Evolutionary conservation across 2,113 vertebrate species (phyloP).

Genomic region (Tragulus kanchil): DNA sequence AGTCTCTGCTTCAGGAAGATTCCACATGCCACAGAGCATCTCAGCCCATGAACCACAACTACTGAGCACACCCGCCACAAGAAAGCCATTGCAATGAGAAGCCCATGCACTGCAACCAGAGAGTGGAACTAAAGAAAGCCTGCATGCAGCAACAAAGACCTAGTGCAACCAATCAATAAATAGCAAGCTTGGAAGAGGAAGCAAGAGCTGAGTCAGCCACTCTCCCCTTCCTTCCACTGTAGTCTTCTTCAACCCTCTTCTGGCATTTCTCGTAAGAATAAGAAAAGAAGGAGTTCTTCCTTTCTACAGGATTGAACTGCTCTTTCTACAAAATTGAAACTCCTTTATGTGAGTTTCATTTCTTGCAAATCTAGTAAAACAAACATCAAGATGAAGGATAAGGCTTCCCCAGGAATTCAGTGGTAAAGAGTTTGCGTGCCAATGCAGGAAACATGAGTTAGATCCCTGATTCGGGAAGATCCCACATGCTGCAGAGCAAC

Average conservation of each 20-base stretch:
- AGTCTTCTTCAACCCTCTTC: neutral
- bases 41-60: neutral
- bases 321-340: neutral
- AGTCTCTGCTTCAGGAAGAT: neutral
- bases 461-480: too few relatives aligned
- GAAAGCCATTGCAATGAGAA: neutral
- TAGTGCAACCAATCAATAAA: neutral
- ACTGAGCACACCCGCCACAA: neutral
- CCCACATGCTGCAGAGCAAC: too few relatives aligned
- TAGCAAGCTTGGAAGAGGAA: neutral
- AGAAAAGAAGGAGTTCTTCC: neutral
- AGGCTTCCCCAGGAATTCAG: neutral
- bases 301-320: neutral
- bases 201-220: neutral
- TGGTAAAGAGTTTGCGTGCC: too few relatives aligned
- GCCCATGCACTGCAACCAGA: neutral
- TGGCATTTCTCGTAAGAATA: neutral
- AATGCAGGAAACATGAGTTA: too few relatives aligned
- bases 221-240: too few relatives aligned
- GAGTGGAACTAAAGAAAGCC: neutral
- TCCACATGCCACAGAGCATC: neutral
- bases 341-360: neutral
- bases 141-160: neutral
- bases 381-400: conserved; percentile 29
- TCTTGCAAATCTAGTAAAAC: neutral